These are phyloP conservation scores for Xiphophorus birchmanni DNA, from an alignment of 2,797 vertebrate genomes.

Conservation along the genomic window DNA sequence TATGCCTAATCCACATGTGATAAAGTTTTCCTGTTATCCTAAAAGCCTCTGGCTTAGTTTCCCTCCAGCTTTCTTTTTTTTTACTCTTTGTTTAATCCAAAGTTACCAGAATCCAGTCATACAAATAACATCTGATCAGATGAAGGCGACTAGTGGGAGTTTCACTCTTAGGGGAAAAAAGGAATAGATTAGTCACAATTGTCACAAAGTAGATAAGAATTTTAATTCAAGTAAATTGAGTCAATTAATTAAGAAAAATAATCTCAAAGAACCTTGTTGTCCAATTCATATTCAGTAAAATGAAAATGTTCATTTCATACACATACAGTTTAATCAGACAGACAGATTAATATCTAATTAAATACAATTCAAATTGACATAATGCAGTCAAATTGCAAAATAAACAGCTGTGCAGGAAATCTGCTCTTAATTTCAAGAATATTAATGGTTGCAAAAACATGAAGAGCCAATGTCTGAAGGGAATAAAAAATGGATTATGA, in stretches of 20 bases:
- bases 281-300: neutral
- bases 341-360: neutral
- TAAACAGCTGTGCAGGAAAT: neutral
- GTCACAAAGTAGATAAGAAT: neutral
- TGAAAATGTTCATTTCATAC: neutral
- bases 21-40: neutral
- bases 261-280: neutral
- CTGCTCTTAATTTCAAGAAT: neutral
- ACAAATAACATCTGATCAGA: neutral
- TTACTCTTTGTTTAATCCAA: slow-evolving; percentile 1
- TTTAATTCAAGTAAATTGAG: neutral
- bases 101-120: neutral
- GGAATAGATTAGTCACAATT: neutral
- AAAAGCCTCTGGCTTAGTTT: neutral
- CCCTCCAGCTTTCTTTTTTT: slow-evolving; percentile 1
- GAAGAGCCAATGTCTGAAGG: neutral
- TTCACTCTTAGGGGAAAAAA: neutral
- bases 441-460: neutral
- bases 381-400: neutral
- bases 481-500: neutral
- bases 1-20: neutral
- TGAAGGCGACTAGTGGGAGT: neutral
- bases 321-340: neutral
- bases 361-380: neutral
- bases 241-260: neutral